phyloP scores from a whole-genome alignment of 2,888 invertebrate genomes.

The Agelastica alni region DNA sequence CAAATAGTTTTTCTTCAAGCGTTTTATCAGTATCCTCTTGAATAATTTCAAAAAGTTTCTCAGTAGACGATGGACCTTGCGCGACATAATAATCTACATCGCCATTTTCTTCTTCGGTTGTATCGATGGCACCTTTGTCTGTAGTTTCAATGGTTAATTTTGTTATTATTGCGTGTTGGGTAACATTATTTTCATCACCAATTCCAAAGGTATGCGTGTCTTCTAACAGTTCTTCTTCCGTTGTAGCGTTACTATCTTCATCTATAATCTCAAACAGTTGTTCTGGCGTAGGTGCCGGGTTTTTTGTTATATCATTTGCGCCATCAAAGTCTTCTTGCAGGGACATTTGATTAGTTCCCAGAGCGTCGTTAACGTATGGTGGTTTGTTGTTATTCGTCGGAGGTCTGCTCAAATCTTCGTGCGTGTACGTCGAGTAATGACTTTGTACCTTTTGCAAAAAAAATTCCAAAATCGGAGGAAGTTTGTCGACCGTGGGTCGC shows the following conservation, averaged over 20 bases:
- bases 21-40: not conserved
- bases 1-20: constrained; percentile 19
- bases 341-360: constrained; percentile 29
- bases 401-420: constrained; percentile 61
- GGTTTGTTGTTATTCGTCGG: constrained; percentile 52
- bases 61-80: not conserved
- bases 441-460: constrained; percentile 72
- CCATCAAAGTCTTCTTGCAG: constrained; percentile 20
- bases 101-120: not conserved
- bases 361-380: constrained; percentile 44
- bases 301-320: constrained; percentile 14
- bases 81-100: not conserved
- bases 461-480: constrained; percentile 71
- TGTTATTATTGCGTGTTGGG: no score
- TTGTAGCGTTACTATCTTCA: constrained; percentile 7
- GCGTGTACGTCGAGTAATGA: constrained; percentile 69
- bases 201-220: no score
- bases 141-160: no score
- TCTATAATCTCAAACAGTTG: constrained; percentile 36
- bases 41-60: not conserved
- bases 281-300: constrained; percentile 37
- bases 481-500: constrained; percentile 53
- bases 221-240: constrained; percentile 2
- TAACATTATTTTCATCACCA: no score
- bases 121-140: no score